Base-by-base conservation (phyloP, 2,888 invertebrate species). In the Ephialtes manifestator region DNA sequence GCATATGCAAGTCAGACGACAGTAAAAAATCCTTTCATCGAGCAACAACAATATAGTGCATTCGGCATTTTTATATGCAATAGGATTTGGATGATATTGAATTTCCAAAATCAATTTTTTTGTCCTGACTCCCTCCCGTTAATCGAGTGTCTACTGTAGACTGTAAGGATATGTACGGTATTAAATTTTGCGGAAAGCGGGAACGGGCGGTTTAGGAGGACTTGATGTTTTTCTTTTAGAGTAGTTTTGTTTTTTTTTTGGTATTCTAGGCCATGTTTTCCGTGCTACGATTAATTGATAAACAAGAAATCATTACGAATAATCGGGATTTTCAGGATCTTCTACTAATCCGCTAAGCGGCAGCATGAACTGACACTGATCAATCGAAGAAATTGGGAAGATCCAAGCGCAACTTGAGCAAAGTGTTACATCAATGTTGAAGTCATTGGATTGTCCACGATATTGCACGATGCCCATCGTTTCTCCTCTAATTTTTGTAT, bases 261-360 rank as follows among this genome's bases (percentile, higher is more conserved):
- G 55, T 55, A 55, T 51, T 65, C 20, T 53, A 24, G 65, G 65
- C 46, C 7, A 53, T 65, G 20, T 51, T 35, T 51, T 53, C 67
- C 51, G 46, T 58, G 28, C 18, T 55, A 24, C 7, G 35, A 55
- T 67, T 43, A 55, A 75, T 43, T 76, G 20, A 71, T 51, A 71
- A 71, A 76, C 55, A 24, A 87, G 83, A 86, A 90, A 90, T 91
- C 86, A 91, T 89, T 39, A 90, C 87, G 89, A 89, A 86, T 91
- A 90, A 91, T 92, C 89, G 92, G 90, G 90, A 90, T 92, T 92
- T 92, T 92, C 92, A 92, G 92, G 92, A 91, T 88, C 92, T 88
- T 81, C 87, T 68, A 88, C 91, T 91, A 92, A 91, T 89, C 90
- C 89, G 88, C 88, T 92, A 91, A 90, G 88, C 78, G 87, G 89